Percentiles rank a stretch among this genome's conserved stretches.
Evolutionary conservation across 2,113 vertebrate species (phyloP).

Genomic region (Serinus canaria): DNA sequence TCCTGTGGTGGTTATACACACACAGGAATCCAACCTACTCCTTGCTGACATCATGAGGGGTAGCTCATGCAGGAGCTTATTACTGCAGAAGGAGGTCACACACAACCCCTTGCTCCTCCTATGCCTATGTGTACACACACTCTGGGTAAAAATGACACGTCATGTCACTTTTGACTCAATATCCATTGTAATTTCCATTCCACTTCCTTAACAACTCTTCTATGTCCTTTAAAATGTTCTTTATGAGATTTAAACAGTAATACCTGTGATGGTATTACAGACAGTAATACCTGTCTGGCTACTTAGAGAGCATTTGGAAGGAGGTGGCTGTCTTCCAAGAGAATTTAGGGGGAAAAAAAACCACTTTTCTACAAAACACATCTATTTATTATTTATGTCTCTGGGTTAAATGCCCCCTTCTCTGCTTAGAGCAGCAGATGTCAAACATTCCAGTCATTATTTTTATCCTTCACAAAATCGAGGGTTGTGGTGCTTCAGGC

Average conservation of each 20-base stretch:
- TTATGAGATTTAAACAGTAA: background rate
- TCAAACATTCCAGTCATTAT: background rate
- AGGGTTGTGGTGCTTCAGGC: background rate
- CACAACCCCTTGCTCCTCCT: accelerated
- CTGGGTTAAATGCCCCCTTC: background rate
- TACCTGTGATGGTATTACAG: no score
- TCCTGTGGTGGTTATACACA: background rate
- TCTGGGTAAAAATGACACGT: background rate
- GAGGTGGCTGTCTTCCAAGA: background rate
- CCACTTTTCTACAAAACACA: background rate
- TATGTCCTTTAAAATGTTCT: background rate
- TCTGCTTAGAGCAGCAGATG: background rate
- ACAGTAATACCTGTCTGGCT: background rate
- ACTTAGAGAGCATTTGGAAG: background rate
- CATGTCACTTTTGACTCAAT: background rate
- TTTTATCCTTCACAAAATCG: background rate
- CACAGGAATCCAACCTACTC: background rate
- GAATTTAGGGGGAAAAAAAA: background rate
- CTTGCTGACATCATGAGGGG: background rate
- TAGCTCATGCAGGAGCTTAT: background rate
- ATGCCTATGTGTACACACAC: accelerated
- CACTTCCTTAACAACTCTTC: background rate
- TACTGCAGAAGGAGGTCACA: background rate
- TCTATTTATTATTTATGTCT: background rate
- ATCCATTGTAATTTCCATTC: background rate